phyloP scores from a whole-genome alignment of 2,113 vertebrate species.

The Fulmarus glacialis region DNA sequence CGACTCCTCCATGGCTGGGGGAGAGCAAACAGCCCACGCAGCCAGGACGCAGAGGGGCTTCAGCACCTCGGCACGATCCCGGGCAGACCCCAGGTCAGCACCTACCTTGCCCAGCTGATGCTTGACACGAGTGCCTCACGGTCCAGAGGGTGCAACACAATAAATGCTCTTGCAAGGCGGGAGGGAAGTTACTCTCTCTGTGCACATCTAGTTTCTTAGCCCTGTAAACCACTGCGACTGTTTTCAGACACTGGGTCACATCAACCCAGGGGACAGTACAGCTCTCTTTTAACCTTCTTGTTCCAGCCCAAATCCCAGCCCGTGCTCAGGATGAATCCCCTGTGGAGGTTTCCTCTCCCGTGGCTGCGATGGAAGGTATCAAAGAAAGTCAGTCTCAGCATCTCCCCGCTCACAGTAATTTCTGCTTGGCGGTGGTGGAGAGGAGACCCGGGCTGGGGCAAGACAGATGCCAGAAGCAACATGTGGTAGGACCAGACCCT shows the following conservation, averaged over 20 bases:
- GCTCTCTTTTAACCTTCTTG: background rate
- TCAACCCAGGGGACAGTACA: background rate
- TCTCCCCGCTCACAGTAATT: background rate
- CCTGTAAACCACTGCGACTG: background rate
- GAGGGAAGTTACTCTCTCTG: background rate
- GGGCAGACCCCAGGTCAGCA: background rate
- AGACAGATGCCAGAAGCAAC: background rate
- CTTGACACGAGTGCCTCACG: fast-evolving
- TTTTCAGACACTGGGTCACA: background rate
- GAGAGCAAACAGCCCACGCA: background rate
- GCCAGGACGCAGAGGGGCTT: background rate
- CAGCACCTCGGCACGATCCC: background rate
- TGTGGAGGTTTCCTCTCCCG: background rate
- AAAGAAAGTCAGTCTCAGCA: background rate
- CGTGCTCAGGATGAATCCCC: background rate
- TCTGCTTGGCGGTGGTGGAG: background rate
- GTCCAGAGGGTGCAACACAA: background rate
- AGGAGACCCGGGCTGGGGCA: background rate
- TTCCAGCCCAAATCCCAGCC: background rate
- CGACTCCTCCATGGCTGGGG: background rate
- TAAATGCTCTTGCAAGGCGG: background rate
- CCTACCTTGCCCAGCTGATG: background rate
- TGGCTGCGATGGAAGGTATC: background rate
- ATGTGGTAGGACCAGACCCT: background rate
- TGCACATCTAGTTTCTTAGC: background rate